Evolutionary conservation across 1,140 invertebrate genomes (phyloP).

Genomic region (Rhopalosiphum maidis): DNA sequence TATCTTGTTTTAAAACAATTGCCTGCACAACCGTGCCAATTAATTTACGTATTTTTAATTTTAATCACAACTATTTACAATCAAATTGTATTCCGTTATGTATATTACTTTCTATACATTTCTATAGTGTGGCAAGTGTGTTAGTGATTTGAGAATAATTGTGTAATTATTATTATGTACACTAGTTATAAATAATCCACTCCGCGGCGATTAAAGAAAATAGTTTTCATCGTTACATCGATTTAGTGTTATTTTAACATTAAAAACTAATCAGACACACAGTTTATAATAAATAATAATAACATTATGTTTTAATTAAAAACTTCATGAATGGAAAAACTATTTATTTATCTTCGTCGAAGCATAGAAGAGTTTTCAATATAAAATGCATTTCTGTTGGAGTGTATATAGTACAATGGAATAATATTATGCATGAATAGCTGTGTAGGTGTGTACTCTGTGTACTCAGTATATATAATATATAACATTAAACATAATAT

Average conservation of each 20-base stretch:
- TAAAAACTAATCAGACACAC: neutral
- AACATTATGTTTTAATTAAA: neutral
- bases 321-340: neutral
- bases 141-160: no score
- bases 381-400: neutral
- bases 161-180: no score
- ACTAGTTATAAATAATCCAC: neutral
- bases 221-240: neutral
- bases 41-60: no score
- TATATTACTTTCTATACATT: no score
- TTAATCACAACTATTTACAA: no score
- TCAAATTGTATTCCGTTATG: no score
- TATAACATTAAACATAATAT: neutral
- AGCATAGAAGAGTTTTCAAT: neutral
- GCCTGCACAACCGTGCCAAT: no score
- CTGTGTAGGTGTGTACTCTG: neutral
- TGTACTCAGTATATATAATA: neutral
- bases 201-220: neutral
- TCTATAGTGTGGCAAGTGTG: no score
- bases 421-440: neutral
- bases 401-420: neutral
- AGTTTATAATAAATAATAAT: no score
- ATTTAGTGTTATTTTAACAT: neutral
- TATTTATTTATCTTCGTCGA: neutral
- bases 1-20: no score